Conservation (phyloP, 64 coral and sea anemone genomes). For the Stichodactyla helianthus region DNA sequence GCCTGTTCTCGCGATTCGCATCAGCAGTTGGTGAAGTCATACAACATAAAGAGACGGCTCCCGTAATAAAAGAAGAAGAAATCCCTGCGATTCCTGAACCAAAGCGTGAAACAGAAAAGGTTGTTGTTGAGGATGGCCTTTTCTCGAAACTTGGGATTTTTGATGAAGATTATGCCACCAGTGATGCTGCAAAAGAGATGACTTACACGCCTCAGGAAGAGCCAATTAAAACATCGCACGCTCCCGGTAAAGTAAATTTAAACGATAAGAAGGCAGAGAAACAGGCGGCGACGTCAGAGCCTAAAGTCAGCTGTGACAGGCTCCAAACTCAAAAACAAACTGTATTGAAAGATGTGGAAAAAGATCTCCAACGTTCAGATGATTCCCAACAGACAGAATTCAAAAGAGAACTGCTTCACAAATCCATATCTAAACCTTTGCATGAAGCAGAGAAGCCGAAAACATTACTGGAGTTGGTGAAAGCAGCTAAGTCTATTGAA, state of each 20-base stretch:
- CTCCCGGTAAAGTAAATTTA: background rate
- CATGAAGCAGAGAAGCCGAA: background rate
- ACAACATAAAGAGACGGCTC: background rate
- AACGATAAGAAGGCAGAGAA: background rate
- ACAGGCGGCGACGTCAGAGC: background rate
- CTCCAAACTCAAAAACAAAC: background rate
- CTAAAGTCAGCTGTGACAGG: background rate
- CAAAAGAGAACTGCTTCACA: background rate
- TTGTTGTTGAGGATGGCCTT: background rate
- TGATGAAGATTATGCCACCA: background rate
- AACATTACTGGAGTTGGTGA: background rate
- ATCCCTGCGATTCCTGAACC: background rate
- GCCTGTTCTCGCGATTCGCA: background rate
- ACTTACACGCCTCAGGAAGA: background rate
- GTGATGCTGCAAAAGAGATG: background rate
- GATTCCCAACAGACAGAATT: background rate
- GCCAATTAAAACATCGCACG: background rate
- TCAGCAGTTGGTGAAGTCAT: background rate
- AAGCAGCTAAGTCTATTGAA: background rate
- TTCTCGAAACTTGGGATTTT: conserved; percentile 19
- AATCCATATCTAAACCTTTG: background rate
- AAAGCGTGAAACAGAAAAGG: background rate
- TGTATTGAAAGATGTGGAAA: background rate
- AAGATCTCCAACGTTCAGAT: background rate
- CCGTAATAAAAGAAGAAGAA: background rate